Evolutionary conservation across 2,113 vertebrate genomes (phyloP), one percentile per base, ranked within the genome.

Genomic region (Raja brachyura): DNA sequence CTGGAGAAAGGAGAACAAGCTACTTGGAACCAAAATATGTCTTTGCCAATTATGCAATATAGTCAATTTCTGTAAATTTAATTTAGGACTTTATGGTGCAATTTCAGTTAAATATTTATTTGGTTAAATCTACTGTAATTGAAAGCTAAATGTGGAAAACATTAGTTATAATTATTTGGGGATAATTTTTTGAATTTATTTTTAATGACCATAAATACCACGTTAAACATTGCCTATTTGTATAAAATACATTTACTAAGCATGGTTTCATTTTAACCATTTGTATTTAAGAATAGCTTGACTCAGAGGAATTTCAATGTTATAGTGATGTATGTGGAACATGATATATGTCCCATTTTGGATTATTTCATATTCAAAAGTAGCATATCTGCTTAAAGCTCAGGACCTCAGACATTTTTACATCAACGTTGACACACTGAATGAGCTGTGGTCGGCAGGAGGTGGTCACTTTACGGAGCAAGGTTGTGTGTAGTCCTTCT

Each of bases 11-110:
- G 14, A 88, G 59, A 18, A 33, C 14, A 63, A 88, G 18, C 70
- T 31, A 31, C 61, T 88, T 88, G 59, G 59, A 63, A 63, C 56
- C n/a, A 25, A 63, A 63, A 83, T 25, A 88, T 66, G 14, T 31
- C 63, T 31, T 66, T 88, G 83, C 83, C 28, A 88, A 63, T 63
- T 88, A 66, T n/a, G n/a, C 13, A 8, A n/a, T 63, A 88, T 7
- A 66, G 83, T n/a, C 61, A 31, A 88, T 31, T 88, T 88, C n/a
- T 31, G 83, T 88, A 88, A 31, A 88, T 31, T 88, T 88, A 88
- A 63, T 66, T 88, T 88, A 3, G 59, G 61, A 31, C 28, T 18
- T 88, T 66, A 88, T 88, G 28, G 31, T 63, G 59, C 59, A 88
- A 88, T 88, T 88, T 88, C 83, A 88, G 83, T 33, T 88, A n/a